phyloP scores from a whole-genome alignment of 2,113 vertebrate species.

The Epinephelus moara region DNA sequence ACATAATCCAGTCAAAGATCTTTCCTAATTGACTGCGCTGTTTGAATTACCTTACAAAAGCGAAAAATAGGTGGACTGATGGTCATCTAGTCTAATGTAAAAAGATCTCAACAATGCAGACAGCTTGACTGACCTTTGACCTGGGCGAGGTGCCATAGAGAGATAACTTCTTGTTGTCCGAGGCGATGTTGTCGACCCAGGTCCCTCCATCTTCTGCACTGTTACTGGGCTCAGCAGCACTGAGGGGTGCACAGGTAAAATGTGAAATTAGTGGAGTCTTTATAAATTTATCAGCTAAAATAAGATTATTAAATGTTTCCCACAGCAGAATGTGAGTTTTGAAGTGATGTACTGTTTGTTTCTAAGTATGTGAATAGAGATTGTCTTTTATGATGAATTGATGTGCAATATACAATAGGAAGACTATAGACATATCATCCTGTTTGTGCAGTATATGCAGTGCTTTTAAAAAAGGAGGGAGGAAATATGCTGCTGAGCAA shows the following conservation, averaged over 20 bases:
- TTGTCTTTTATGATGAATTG: background rate
- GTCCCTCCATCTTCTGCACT: slow-evolving; percentile 5
- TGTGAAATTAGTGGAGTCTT: background rate
- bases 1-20: background rate
- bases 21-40: background rate
- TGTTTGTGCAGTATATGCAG: background rate
- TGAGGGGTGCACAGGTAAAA: slow-evolving; percentile 37
- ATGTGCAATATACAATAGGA: background rate
- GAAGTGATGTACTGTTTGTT: background rate
- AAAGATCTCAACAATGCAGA: background rate
- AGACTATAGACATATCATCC: background rate
- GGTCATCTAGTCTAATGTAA: background rate
- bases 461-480: background rate
- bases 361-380: background rate
- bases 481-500: background rate
- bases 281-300: background rate
- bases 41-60: no score
- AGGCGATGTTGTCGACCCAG: background rate
- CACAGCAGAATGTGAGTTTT: background rate
- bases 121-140: slow-evolving; percentile 79
- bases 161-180: slow-evolving; percentile 28
- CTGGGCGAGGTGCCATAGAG: slow-evolving; percentile 70
- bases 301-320: background rate
- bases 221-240: slow-evolving; percentile 40
- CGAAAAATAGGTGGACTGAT: background rate